Conservation (phyloP, 2,888 invertebrate genomes). For the Pemphredon lugubris region DNA sequence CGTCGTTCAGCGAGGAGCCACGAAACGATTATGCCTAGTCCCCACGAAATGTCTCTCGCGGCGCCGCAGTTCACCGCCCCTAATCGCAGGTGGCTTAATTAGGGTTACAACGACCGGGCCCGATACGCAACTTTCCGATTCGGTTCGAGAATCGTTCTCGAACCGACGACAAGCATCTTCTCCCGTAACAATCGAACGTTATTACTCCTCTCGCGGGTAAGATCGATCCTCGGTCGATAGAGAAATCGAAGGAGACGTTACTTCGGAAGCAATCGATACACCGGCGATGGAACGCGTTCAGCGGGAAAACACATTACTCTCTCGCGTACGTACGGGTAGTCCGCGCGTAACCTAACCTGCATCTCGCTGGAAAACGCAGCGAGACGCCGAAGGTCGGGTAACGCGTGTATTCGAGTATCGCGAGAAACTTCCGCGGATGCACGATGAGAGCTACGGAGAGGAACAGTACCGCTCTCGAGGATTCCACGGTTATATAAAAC, state of each 20-base stretch:
- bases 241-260: too few relatives aligned
- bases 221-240: too few relatives aligned
- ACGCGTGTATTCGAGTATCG: background rate
- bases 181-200: background rate
- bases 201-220: too few relatives aligned
- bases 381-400: constrained; percentile 19
- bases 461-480: too few relatives aligned
- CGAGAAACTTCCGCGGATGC: background rate
- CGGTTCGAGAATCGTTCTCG: constrained; percentile 1
- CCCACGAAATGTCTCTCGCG: constrained; percentile 43
- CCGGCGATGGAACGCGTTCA: too few relatives aligned
- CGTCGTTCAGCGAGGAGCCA: constrained; percentile 23
- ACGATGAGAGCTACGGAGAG: too few relatives aligned
- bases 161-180: background rate
- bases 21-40: constrained; percentile 19
- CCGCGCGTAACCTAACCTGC: constrained; percentile 39
- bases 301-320: too few relatives aligned
- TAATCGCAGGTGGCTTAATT: constrained; percentile 21
- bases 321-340: too few relatives aligned
- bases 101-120: background rate
- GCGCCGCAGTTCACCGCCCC: constrained; percentile 21
- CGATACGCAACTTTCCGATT: constrained; percentile 4
- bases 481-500: constrained; percentile 24
- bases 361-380: constrained; percentile 10
- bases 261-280: too few relatives aligned